Evolutionary conservation across 2,888 invertebrate genomes (phyloP).

Genomic region (Volucella inflata): DNA sequence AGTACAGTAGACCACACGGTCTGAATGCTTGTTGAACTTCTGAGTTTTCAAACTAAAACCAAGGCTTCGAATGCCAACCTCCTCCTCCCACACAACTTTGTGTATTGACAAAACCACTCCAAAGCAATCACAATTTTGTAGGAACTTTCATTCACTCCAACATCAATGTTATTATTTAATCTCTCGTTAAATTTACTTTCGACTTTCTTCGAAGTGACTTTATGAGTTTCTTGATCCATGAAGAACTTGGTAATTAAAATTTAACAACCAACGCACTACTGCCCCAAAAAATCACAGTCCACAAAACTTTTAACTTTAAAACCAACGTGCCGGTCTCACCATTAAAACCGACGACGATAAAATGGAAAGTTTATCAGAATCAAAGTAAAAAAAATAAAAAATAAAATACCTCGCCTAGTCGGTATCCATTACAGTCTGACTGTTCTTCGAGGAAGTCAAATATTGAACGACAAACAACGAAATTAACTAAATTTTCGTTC

Average conservation of each 20-base stretch:
- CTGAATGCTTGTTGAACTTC: too few species aligned
- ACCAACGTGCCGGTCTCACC: constrained; percentile 4
- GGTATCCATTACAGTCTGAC: background rate
- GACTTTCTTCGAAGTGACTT: constrained; percentile 58
- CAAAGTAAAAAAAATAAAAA: background rate
- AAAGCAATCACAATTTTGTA: background rate
- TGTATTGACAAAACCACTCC: background rate
- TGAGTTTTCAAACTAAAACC: too few species aligned
- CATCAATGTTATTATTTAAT: constrained; percentile 38
- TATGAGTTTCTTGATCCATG: constrained; percentile 26
- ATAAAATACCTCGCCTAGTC: too few species aligned
- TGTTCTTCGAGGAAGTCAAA: constrained; percentile 35
- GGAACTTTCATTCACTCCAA: constrained; percentile 1
- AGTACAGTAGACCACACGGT: too few species aligned
- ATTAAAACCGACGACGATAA: constrained; percentile 28
- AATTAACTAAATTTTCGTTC: constrained; percentile 59
- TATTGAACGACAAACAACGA: constrained; percentile 47
- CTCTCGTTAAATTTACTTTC: constrained; percentile 40
- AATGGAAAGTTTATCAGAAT: constrained; percentile 30
- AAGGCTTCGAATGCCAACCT: too few species aligned
- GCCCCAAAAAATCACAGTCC: constrained; percentile 2
- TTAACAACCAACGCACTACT: constrained; percentile 24
- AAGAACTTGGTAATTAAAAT: constrained; percentile 36
- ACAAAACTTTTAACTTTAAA: constrained; percentile 6
- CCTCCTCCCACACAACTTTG: too few species aligned